Percentiles rank a stretch among this genome's conserved stretches.
Evolutionary conservation across 2,113 vertebrate species (phyloP).

Genomic region (Zapus hudsonius): DNA sequence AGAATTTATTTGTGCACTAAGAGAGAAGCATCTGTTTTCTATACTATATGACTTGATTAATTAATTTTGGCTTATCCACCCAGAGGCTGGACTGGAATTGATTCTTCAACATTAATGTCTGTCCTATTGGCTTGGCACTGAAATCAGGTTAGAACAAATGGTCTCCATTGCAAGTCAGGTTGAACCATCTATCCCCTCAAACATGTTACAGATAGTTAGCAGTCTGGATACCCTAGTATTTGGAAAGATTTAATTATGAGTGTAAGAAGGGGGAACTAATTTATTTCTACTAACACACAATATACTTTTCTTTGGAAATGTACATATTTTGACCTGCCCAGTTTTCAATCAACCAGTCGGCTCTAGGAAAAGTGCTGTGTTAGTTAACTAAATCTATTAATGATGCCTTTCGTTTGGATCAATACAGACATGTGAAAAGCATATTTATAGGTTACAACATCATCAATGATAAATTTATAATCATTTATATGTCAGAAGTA

Average conservation of each 20-base stretch:
- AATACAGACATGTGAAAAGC: not conserved
- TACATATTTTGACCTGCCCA: constrained; percentile 70
- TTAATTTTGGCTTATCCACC: constrained; percentile 78
- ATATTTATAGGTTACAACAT: not conserved
- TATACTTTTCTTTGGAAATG: constrained; percentile 69
- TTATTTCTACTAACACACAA: constrained; percentile 64
- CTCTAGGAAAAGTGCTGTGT: constrained; percentile 44
- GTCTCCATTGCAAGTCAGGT: constrained; percentile 66
- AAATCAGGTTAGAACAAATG: constrained; percentile 79
- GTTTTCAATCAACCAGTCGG: constrained; percentile 59
- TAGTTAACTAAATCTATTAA: constrained; percentile 29
- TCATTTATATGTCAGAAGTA: constrained; percentile 18
- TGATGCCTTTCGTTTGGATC: constrained; percentile 2
- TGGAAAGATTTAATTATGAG: constrained; percentile 77
- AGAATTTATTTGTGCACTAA: constrained; percentile 74
- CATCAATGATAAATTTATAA: constrained; percentile 31
- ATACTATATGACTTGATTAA: constrained; percentile 71
- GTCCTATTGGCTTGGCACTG: constrained; percentile 75
- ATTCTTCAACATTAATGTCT: constrained; percentile 78
- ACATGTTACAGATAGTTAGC: constrained; percentile 74
- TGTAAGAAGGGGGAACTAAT: constrained; percentile 64
- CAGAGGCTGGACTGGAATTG: constrained; percentile 66
- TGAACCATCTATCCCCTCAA: constrained; percentile 69
- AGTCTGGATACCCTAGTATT: constrained; percentile 69
- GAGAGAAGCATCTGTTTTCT: constrained; percentile 79